Evolutionary conservation across 2,888 invertebrate species (phyloP), one percentile per base, ranked within the genome.

Genomic region (Halictus ligatus): DNA sequence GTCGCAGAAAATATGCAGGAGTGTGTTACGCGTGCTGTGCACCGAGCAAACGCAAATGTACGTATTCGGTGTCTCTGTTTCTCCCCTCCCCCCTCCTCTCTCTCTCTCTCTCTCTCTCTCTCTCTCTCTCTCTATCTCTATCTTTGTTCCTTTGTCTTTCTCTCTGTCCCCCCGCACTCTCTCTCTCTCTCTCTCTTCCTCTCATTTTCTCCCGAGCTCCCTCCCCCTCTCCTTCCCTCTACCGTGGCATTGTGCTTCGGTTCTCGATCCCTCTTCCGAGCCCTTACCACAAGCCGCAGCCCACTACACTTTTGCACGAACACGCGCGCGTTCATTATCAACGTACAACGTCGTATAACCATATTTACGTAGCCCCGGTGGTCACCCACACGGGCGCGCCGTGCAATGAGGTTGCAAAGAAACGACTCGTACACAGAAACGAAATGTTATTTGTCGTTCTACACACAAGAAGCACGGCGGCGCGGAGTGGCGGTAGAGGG

Each of bases 271-370:
- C 87, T 85, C 87, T 86, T 78, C 81, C 76, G 43, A 80, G 77
- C 83, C 86, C 84, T 84, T 86, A 79, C 90, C 89, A 75, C 89
- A 90, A 88, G 87, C 90, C 90, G 76, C 89, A 90, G 72, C 84
- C 83, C 85, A 79, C 86, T 87, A 83, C 85, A 89, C 88, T 88
- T 90, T 89, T 89, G 84, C 83, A 83, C 89, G 85, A 81, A 86
- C 85, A 85, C 89, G 83, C 71, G 85, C 82, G 72, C 85, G 83
- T 88, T 84, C 85, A 86, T 90, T 90, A 86, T 89, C 86, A 90
- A 76, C 78, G 77, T 82, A 84, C 84, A 88, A 84, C 85, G 78
- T 81, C 74, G 86, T 84, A 81, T 86, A 84, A 84, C 87, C 84
- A 84, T 88, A 89, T 90, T 90, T 88, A 90, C 89, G 83, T 85